Conservation (phyloP, 2,113 vertebrate genomes). For the Motacilla alba region DNA sequence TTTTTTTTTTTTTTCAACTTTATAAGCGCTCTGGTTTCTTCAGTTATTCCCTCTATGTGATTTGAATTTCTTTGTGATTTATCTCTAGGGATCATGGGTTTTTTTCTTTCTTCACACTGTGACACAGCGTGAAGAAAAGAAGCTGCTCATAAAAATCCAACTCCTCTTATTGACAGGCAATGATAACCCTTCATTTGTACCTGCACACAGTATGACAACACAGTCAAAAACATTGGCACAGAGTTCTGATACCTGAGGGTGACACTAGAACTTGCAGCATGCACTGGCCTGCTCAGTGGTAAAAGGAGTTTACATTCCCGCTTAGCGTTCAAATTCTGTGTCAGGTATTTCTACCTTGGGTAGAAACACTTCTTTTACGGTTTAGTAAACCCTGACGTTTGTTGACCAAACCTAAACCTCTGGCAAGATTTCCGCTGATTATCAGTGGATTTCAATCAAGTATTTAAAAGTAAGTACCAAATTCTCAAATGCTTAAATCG, state of each 20-base stretch:
- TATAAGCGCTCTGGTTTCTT: background rate
- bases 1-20: background rate
- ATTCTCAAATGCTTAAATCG: background rate
- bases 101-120: background rate
- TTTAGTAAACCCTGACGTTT: background rate
- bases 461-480: background rate
- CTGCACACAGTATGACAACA: background rate
- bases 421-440: background rate
- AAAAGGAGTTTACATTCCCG: background rate
- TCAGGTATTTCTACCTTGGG: rapidly evolving
- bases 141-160: background rate
- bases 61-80: background rate
- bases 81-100: background rate
- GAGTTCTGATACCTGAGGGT: background rate
- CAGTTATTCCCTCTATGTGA: background rate
- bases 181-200: background rate
- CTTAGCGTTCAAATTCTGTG: background rate
- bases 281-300: background rate
- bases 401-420: background rate
- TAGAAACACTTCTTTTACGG: background rate
- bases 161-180: background rate
- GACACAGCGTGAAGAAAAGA: background rate
- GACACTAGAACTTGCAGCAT: background rate
- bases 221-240: background rate
- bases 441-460: background rate